Evolutionary conservation across 2,888 invertebrate genomes (phyloP).

Genomic region (Drosophila aldrichi): DNA sequence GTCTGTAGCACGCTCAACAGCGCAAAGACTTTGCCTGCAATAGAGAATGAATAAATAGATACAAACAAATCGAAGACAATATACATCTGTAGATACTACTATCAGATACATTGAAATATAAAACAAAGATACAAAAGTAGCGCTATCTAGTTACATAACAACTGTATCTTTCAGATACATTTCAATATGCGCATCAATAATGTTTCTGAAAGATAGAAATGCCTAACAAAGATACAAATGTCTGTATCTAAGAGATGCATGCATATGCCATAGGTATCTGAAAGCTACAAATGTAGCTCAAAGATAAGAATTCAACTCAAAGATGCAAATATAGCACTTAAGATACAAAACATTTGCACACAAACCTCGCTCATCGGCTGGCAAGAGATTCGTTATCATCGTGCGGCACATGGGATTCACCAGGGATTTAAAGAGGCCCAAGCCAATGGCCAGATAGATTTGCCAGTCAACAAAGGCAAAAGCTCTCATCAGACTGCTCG

Average conservation of each 20-base stretch:
- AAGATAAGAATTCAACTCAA: background rate
- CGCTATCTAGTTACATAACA: no score
- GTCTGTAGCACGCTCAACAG: constrained; percentile 88
- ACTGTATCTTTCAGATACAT: no score
- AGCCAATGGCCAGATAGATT: constrained; percentile 78
- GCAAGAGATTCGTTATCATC: constrained; percentile 78
- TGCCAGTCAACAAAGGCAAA: constrained; percentile 79
- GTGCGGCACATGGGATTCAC: constrained; percentile 83
- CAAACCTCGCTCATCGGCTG: constrained; percentile 83
- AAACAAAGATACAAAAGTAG: background rate
- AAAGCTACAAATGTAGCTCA: background rate
- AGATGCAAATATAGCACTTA: background rate
- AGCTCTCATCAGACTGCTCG: constrained; percentile 74
- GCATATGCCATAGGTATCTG: background rate
- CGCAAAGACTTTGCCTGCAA: constrained; percentile 88
- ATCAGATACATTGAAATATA: no score
- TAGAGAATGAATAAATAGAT: background rate
- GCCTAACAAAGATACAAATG: no score
- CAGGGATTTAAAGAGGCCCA: constrained; percentile 77
- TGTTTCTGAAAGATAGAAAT: no score
- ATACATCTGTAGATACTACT: no score
- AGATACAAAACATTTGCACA: background rate
- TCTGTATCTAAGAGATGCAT: background rate
- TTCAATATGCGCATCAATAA: no score
- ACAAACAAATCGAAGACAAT: background rate